phyloP scores from a whole-genome alignment of 2,797 vertebrate genomes.

The Pyrocephalus nanus region DNA sequence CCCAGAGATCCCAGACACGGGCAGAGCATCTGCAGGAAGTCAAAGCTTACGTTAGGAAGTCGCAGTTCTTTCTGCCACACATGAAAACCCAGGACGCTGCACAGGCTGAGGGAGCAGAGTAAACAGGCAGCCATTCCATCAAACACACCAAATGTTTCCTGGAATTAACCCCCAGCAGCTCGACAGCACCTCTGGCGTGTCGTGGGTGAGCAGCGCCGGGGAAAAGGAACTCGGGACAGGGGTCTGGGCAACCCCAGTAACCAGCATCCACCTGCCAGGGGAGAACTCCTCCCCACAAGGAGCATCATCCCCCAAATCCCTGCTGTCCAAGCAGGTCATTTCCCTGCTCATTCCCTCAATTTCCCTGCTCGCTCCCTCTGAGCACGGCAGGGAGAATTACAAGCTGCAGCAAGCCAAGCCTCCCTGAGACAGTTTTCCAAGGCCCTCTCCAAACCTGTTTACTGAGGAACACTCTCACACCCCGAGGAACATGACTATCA shows the following conservation, averaged over 20 bases:
- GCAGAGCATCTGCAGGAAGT: conserved; percentile 39
- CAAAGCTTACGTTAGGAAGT: neutral
- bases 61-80: neutral
- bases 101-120: neutral
- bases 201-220: too few relatives aligned
- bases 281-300: neutral
- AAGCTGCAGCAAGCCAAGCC: neutral
- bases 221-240: neutral
- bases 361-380: neutral
- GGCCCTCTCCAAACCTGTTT: neutral
- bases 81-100: conserved; percentile 20
- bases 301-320: neutral
- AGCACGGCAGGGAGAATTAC: neutral
- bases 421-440: neutral
- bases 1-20: neutral
- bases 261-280: neutral
- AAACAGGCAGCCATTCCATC: conserved; percentile 19
- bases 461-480: neutral
- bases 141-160: conserved; percentile 27
- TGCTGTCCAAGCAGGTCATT: neutral
- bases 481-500: neutral
- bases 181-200: too few relatives aligned
- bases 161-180: neutral
- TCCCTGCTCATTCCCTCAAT: neutral
- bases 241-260: neutral